Evolutionary conservation across 2,797 vertebrate genomes (phyloP).

Genomic region (Microcaecilia unicolor): DNA sequence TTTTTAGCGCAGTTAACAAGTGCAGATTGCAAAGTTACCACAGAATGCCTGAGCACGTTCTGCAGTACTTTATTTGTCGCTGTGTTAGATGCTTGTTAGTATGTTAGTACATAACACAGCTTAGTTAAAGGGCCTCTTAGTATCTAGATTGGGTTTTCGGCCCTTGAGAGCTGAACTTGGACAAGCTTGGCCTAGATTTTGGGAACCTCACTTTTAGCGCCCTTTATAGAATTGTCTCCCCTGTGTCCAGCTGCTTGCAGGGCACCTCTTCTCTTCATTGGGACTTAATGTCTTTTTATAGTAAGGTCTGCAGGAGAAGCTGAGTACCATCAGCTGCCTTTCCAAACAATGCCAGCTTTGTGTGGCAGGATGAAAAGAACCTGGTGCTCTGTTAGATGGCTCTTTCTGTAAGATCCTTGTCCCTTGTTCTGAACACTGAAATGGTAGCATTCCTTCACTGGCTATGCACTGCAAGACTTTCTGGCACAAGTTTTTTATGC

Average conservation of each 20-base stretch:
- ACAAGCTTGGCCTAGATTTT: too few relatives aligned
- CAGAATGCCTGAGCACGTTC: too few relatives aligned
- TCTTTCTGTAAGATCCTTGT: conserved; percentile 46
- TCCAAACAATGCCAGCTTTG: conserved; percentile 49
- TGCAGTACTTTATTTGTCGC: too few relatives aligned
- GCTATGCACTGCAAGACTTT: conserved; percentile 19
- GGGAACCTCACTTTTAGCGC: too few relatives aligned
- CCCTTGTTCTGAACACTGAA: conserved; percentile 51
- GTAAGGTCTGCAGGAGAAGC: conserved; percentile 1
- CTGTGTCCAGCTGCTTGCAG: conserved; percentile 11
- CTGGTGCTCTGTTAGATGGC: conserved; percentile 45
- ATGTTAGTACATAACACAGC: too few relatives aligned
- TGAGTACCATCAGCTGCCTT: conserved; percentile 11
- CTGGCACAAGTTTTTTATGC: conserved; percentile 27
- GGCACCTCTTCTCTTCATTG: conserved; percentile 17
- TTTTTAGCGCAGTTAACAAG: too few relatives aligned
- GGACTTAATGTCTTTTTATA: conserved; percentile 15
- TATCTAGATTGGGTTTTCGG: too few relatives aligned
- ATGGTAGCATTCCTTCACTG: conserved; percentile 49
- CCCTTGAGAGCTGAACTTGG: too few relatives aligned
- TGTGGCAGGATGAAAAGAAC: conserved; percentile 32
- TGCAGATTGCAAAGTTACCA: too few relatives aligned
- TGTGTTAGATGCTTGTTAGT: too few relatives aligned
- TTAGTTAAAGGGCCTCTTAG: too few relatives aligned
- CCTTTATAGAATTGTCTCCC: too few relatives aligned